Conservation (phyloP, 2,797 vertebrate species). For the Podarcis lilfordi region DNA sequence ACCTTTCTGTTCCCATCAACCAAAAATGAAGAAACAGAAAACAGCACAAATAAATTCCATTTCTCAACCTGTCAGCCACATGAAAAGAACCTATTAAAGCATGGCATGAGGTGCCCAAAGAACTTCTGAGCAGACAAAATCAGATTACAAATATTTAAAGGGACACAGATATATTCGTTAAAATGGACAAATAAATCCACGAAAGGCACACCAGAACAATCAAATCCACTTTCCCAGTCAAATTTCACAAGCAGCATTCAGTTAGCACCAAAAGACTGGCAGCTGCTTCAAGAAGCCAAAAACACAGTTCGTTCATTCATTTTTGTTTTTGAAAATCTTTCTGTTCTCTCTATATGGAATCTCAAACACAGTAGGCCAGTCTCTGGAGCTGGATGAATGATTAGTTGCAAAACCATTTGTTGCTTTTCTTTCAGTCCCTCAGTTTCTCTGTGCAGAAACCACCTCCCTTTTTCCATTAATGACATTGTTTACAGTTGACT, state of each 20-base stretch:
- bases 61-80: constrained; percentile 48
- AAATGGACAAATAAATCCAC: constrained; percentile 40
- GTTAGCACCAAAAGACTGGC: not conserved
- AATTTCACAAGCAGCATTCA: constrained; percentile 24
- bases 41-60: constrained; percentile 27
- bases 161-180: constrained; percentile 36
- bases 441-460: not conserved
- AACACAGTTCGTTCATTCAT: not conserved
- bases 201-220: constrained; percentile 38
- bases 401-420: not conserved
- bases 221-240: constrained; percentile 18
- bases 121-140: constrained; percentile 32
- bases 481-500: not conserved
- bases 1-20: constrained; percentile 9
- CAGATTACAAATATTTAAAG: constrained; percentile 18
- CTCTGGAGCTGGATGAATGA: not conserved
- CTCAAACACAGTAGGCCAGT: constrained; percentile 8
- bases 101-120: constrained; percentile 29
- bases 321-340: constrained; percentile 21
- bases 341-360: not conserved
- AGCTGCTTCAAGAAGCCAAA: constrained; percentile 14
- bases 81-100: constrained; percentile 34
- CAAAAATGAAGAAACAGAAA: constrained; percentile 41
- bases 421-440: constrained; percentile 9
- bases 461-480: not conserved